Evolutionary conservation across 2,113 vertebrate species (phyloP).

Genomic region (Thunnus maccoyii): DNA sequence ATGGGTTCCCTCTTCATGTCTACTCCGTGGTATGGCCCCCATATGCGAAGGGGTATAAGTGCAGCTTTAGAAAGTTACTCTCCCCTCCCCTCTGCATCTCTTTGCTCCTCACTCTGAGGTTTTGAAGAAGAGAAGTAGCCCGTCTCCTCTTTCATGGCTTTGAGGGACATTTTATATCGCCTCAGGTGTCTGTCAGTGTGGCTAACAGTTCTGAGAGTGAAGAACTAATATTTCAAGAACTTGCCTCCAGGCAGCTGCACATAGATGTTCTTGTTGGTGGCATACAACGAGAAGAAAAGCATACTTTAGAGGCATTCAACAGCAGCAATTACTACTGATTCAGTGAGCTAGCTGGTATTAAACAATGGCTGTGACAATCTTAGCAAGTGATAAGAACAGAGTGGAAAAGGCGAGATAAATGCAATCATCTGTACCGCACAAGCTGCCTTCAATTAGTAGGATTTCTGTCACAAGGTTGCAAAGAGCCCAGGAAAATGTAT

Average conservation of each 20-base stretch:
- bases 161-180: slow-evolving; percentile 82
- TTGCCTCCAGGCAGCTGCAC: slow-evolving; percentile 76
- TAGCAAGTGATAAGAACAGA: slow-evolving; percentile 48
- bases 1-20: slow-evolving; percentile 80
- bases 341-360: slow-evolving; percentile 48
- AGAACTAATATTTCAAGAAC: slow-evolving; percentile 78
- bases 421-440: slow-evolving; percentile 43
- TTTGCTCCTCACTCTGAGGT: slow-evolving; percentile 62
- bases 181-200: slow-evolving; percentile 83
- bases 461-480: slow-evolving; percentile 45
- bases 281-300: slow-evolving; percentile 67
- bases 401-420: slow-evolving; percentile 41
- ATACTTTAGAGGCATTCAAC: slow-evolving; percentile 54
- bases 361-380: slow-evolving; percentile 65
- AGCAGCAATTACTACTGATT: slow-evolving; percentile 65
- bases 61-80: slow-evolving; percentile 74
- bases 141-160: slow-evolving; percentile 78
- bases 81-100: slow-evolving; percentile 58
- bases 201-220: slow-evolving; percentile 80
- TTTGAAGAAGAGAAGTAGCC: slow-evolving; percentile 79
- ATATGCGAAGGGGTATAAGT: slow-evolving; percentile 77
- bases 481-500: slow-evolving; percentile 36
- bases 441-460: slow-evolving; percentile 44
- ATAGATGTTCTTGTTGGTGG: slow-evolving; percentile 71
- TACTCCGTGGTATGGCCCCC: slow-evolving; percentile 79